phyloP scores from a whole-genome alignment of 1,140 invertebrate genomes.

The Brachionus paranguensis region DNA sequence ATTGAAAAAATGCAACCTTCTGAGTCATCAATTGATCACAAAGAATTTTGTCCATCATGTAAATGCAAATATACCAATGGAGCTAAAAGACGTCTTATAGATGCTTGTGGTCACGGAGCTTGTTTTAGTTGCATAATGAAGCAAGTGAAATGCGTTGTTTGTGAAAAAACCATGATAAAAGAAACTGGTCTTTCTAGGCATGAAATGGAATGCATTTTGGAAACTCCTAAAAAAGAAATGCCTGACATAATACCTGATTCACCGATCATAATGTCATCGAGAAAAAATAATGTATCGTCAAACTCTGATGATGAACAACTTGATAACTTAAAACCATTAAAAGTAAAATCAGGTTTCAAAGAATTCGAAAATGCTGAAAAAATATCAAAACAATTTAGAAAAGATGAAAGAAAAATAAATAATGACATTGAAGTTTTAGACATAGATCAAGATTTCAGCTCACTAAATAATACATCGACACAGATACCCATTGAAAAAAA shows the following conservation, averaged over 20 bases:
- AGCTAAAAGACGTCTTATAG: neutral
- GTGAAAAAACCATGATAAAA: neutral
- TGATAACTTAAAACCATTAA: neutral
- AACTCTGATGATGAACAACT: neutral
- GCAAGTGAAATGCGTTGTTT: neutral
- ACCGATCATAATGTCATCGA: neutral
- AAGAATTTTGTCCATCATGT: neutral
- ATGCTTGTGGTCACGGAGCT: conserved; percentile 18
- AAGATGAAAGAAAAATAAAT: neutral
- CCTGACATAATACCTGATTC: neutral
- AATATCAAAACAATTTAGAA: neutral
- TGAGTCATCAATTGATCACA: neutral
- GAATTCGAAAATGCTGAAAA: neutral
- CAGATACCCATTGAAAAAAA: neutral
- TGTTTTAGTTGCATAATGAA: conserved; percentile 27
- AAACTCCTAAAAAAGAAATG: neutral
- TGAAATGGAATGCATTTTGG: neutral
- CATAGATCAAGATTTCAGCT: neutral
- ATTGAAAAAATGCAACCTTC: neutral
- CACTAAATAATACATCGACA: neutral
- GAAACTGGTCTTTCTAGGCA: neutral
- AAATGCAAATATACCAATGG: neutral
- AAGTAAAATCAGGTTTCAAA: neutral
- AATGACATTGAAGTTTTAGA: neutral
- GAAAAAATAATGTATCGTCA: neutral